A percentile compares a stretch with the other conserved stretches of the same genome.
phyloP scores from a whole-genome alignment of 2,797 vertebrate species.

The Tapera naevia region DNA sequence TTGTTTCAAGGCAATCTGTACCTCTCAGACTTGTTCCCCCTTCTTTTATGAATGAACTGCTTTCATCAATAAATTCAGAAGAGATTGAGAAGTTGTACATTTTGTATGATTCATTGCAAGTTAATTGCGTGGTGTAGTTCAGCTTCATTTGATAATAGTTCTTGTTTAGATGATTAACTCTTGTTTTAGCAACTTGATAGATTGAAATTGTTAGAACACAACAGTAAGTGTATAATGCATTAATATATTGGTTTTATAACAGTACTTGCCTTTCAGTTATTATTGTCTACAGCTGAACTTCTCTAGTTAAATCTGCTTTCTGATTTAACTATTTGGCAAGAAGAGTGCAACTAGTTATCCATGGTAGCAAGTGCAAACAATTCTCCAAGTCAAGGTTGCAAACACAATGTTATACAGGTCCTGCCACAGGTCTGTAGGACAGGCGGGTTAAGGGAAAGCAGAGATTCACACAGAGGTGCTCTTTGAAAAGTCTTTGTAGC shows the following conservation, averaged over 20 bases:
- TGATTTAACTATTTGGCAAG: background rate
- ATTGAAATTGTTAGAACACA: background rate
- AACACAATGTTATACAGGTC: background rate
- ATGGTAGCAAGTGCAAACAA: background rate
- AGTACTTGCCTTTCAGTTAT: background rate
- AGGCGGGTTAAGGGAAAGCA: background rate
- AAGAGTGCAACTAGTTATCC: background rate
- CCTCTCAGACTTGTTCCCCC: background rate
- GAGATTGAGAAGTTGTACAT: background rate
- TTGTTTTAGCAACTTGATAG: background rate
- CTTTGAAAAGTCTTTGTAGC: background rate
- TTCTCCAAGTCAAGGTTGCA: background rate
- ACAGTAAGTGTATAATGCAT: background rate
- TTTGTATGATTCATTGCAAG: background rate
- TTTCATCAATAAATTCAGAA: background rate
- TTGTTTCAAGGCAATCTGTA: background rate
- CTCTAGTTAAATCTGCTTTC: background rate
- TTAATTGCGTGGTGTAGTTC: background rate
- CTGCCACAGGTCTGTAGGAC: background rate
- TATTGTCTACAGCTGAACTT: background rate
- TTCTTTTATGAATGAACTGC: background rate
- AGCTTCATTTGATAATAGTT: background rate
- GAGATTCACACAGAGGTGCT: background rate
- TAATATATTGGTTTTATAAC: background rate
- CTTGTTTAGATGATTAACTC: background rate